These are phyloP conservation scores for Pherbina coryleti DNA, from an alignment of 2,888 invertebrate genomes.

Conservation along the genomic window DNA sequence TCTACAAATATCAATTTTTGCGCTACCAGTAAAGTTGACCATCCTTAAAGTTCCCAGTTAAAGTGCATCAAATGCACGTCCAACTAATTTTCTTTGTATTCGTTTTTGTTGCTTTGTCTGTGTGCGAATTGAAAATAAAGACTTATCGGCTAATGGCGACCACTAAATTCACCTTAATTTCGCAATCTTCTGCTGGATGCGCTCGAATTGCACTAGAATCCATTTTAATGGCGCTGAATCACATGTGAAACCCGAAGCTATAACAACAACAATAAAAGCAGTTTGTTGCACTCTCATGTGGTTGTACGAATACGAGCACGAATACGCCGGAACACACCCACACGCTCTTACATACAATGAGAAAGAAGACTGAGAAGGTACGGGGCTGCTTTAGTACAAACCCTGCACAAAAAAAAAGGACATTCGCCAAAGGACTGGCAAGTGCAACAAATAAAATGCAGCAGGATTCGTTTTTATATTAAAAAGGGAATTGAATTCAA, in stretches of 20 bases:
- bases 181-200: constrained; percentile 32
- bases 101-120: neutral
- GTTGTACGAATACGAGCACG: neutral
- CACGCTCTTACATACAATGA: neutral
- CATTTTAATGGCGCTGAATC: constrained; percentile 26
- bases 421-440: constrained; percentile 3
- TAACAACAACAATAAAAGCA: constrained; percentile 15
- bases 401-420: neutral
- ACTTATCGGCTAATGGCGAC: constrained; percentile 42
- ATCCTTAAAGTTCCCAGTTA: too few species aligned
- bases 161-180: constrained; percentile 44
- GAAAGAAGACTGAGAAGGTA: neutral
- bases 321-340: neutral
- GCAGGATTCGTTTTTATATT: constrained; percentile 33
- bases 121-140: constrained; percentile 24
- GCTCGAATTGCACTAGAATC: neutral
- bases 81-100: too few species aligned
- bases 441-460: constrained; percentile 38
- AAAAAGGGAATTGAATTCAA: constrained; percentile 41
- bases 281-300: constrained; percentile 18
- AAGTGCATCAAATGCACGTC: too few species aligned
- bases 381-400: neutral
- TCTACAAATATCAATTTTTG: too few species aligned
- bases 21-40: too few species aligned
- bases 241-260: neutral